Evolutionary conservation across 2,113 vertebrate genomes (phyloP).

Genomic region (Rousettus leschenaultii): DNA sequence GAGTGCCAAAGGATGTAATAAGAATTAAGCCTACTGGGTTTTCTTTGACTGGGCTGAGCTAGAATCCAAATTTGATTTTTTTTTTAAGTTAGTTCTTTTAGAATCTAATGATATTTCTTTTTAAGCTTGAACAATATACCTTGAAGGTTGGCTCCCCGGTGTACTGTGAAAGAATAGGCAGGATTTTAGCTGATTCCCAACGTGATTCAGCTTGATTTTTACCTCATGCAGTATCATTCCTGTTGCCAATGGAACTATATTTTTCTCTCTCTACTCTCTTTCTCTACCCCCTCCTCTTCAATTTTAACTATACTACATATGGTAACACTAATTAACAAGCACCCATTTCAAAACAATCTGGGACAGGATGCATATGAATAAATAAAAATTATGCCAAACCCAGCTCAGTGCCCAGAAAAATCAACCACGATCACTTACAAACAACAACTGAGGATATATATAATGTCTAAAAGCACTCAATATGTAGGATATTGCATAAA

Average conservation of each 20-base stretch:
- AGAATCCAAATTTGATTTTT: neutral
- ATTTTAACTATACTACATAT: neutral
- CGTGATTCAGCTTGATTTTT: neutral
- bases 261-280: neutral
- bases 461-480: neutral
- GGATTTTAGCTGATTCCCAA: neutral
- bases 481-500: neutral
- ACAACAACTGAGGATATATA: neutral
- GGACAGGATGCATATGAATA: neutral
- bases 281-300: neutral
- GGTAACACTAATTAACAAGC: neutral
- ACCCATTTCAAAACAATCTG: neutral
- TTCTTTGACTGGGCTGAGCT: neutral
- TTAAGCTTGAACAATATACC: neutral
- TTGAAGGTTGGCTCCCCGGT: neutral
- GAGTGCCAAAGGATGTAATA: neutral
- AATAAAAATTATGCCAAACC: conserved; percentile 41
- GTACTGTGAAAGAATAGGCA: neutral
- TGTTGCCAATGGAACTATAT: neutral
- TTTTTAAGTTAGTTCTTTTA: neutral
- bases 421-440: neutral
- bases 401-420: conserved; percentile 24
- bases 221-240: neutral
- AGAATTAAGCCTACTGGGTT: neutral
- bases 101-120: neutral